phyloP scores from a whole-genome alignment of 1,140 invertebrate genomes.

The Drosophila hydei region DNA sequence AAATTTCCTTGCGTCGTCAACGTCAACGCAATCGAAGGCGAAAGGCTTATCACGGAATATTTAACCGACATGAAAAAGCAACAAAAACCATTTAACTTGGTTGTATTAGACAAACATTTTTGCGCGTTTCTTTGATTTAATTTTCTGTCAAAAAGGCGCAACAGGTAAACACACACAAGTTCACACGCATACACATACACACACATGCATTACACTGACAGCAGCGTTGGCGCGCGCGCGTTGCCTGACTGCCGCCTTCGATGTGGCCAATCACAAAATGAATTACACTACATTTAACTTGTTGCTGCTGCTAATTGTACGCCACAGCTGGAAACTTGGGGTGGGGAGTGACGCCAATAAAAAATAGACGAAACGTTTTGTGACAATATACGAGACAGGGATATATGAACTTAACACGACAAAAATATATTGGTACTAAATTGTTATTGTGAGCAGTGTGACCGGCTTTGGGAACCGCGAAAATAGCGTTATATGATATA shows the following conservation, averaged over 20 bases:
- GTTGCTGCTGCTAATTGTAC: conserved; percentile 15
- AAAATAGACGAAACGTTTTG: conserved; percentile 30
- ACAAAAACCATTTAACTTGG: conserved; percentile 9
- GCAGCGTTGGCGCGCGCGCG: conserved; percentile 52
- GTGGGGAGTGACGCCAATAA: conserved; percentile 15
- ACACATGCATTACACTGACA: conserved; percentile 20
- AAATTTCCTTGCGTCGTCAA: conserved; percentile 32
- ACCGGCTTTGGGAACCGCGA: neutral
- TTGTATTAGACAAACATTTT: conserved; percentile 18
- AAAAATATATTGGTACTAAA: conserved; percentile 47
- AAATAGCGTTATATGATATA: neutral
- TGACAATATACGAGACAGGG: conserved; percentile 34
- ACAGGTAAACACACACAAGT: conserved; percentile 48
- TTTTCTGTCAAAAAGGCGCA: conserved; percentile 46
- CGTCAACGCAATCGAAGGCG: conserved; percentile 34
- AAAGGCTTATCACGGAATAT: conserved; percentile 65
- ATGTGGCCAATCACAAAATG: conserved; percentile 19
- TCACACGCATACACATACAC: conserved; percentile 10
- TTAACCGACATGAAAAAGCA: conserved; percentile 17
- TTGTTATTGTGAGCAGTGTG: conserved; percentile 37
- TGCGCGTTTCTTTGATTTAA: conserved; percentile 20
- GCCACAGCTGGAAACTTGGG: neutral
- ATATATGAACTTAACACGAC: conserved; percentile 38
- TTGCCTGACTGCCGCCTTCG: conserved; percentile 27
- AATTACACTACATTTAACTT: conserved; percentile 31